These are phyloP conservation scores for Callocephalon fimbriatum DNA, from an alignment of 2,113 vertebrate species.

Conservation along the genomic window DNA sequence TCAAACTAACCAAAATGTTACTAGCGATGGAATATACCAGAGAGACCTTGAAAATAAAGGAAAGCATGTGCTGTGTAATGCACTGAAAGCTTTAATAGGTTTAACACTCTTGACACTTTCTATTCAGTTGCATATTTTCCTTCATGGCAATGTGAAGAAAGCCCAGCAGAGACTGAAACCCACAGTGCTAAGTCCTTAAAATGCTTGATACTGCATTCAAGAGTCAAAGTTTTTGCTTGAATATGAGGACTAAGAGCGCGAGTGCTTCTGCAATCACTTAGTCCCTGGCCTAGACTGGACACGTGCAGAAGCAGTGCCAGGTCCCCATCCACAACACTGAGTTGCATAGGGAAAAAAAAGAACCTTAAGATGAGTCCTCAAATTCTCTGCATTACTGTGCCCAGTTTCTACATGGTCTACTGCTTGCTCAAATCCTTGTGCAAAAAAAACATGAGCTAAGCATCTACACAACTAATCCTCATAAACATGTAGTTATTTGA, in stretches of 20 bases:
- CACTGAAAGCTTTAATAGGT: neutral
- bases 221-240: neutral
- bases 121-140: neutral
- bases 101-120: neutral
- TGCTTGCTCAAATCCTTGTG: neutral
- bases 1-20: conserved; percentile 42
- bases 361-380: neutral
- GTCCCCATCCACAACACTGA: neutral
- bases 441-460: neutral
- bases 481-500: neutral
- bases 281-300: neutral
- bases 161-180: neutral
- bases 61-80: neutral
- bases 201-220: neutral
- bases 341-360: neutral
- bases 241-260: neutral
- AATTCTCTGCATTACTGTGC: neutral
- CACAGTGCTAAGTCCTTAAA: neutral
- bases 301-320: neutral
- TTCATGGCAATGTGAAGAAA: neutral
- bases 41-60: neutral
- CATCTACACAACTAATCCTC: neutral
- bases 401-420: neutral
- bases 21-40: neutral
- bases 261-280: neutral